Percentiles rank a stretch among this genome's conserved stretches.
Conservation (phyloP, 2,888 invertebrate genomes). For the Erebia epiphron region DNA sequence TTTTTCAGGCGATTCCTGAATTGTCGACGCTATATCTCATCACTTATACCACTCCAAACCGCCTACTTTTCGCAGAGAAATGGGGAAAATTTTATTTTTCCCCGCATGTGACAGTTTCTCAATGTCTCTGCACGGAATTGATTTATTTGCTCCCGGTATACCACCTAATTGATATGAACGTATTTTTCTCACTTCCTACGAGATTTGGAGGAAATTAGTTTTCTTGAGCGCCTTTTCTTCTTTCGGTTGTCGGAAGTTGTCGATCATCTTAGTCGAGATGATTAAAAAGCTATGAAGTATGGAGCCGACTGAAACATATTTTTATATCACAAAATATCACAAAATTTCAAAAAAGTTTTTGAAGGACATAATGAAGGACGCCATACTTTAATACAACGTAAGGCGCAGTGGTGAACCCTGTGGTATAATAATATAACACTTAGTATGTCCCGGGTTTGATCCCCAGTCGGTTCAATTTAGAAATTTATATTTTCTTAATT, state of each 20-base stretch:
- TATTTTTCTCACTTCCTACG: constrained; percentile 25
- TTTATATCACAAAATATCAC: not conserved
- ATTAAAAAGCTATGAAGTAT: not conserved
- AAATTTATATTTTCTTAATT: too few relatives aligned
- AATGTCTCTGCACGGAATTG: constrained; percentile 52
- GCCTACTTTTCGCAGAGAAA: constrained; percentile 40
- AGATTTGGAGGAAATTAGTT: constrained; percentile 14
- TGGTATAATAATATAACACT: too few relatives aligned
- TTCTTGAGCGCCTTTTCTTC: constrained; percentile 1
- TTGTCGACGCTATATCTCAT: not conserved
- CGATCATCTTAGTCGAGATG: constrained; percentile 1
- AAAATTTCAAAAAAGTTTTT: not conserved
- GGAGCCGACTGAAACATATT: not conserved
- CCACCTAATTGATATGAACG: constrained; percentile 32
- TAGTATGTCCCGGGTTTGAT: too few relatives aligned
- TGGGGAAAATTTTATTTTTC: constrained; percentile 55
- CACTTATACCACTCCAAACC: constrained; percentile 10
- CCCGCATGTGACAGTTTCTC: constrained; percentile 52
- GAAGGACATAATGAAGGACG: too few relatives aligned
- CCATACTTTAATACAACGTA: too few relatives aligned
- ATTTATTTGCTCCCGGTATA: constrained; percentile 50
- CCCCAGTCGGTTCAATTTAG: too few relatives aligned
- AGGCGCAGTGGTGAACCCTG: too few relatives aligned
- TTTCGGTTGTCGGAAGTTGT: not conserved
- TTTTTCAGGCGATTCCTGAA: too few relatives aligned